Base-by-base conservation (phyloP, 2,113 vertebrate genomes). In the Periophthalmus modestus region DNA sequence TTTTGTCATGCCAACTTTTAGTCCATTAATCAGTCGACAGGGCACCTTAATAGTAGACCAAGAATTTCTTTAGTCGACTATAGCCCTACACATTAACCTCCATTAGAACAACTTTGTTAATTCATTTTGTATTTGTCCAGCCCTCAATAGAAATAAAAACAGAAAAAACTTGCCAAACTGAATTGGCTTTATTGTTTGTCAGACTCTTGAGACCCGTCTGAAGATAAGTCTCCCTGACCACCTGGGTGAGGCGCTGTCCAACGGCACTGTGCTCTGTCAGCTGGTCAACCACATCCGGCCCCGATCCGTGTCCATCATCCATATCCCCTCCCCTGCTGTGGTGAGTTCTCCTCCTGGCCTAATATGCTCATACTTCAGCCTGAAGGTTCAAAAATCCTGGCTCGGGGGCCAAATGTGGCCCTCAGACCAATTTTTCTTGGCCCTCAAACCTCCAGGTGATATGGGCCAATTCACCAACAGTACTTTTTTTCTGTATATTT, bases 251-350 rank as follows among this genome's bases (percentile, higher is more conserved):
- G 93, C 93, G 4, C 82, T 97, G 46, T 91, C 93, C 75, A 94
- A 94, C 0, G 96, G 96, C 48, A 95, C 95, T 9, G 24, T 95
- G 70, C 95, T 97, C 43, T 97, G 96, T 79, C 95, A 97, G 86
- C 91, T 97, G 85, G 95, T 90, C 72, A 97, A 97, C 78, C 94
- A 95, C 33, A 87, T 97, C 2, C 89, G 93, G 9, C 94, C 95
- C 0, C 95, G 96, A 28, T 88, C 93, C 0, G 94, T 97, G 68
- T 92, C 94, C 63, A 95, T 95, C 89, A 96, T 97, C 79, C 94
- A 97, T 33, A 90, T 96, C 66, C 95, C 96, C 39, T 97, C 96
- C 0, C 96, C 96, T 4, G 96, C 96, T 12, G 96, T 96, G 95
- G 96, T 97, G 83, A 94, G 95, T 81, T 7, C 48, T 23, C 2